Conservation (phyloP, 1,140 invertebrate species). For the Pachypeltis micranthus region DNA sequence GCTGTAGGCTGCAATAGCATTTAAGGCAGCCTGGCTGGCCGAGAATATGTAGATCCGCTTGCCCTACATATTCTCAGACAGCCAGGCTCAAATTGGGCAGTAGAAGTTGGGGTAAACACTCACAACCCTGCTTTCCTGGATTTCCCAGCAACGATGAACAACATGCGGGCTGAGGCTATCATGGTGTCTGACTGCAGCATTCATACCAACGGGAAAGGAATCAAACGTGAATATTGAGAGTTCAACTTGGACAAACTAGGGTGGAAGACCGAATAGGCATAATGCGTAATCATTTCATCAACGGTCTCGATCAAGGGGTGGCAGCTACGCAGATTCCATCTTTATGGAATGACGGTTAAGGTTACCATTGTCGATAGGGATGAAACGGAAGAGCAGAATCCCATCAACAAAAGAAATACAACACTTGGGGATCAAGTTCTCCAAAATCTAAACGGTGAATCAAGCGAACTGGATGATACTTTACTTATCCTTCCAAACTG, state of each 20-base stretch:
- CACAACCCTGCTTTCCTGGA: slow-evolving; percentile 80
- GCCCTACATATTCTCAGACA: slow-evolving; percentile 42
- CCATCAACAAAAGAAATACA: slow-evolving; percentile 55
- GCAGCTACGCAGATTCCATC: slow-evolving; percentile 72
- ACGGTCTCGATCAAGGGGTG: slow-evolving; percentile 82
- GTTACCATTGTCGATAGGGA: slow-evolving; percentile 72
- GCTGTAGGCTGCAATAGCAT: too few species aligned
- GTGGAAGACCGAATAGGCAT: slow-evolving; percentile 83
- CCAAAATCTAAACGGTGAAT: slow-evolving; percentile 37
- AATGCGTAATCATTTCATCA: slow-evolving; percentile 85
- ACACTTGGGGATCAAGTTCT: slow-evolving; percentile 36
- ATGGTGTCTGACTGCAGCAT: slow-evolving; percentile 97
- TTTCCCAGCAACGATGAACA: slow-evolving; percentile 95
- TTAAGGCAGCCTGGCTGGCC: slow-evolving; percentile 76
- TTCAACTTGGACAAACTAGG: slow-evolving; percentile 87
- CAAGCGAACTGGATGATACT: slow-evolving; percentile 44
- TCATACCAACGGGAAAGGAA: slow-evolving; percentile 85
- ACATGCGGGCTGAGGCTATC: slow-evolving; percentile 79
- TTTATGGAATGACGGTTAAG: slow-evolving; percentile 95
- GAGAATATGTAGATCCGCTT: too few species aligned
- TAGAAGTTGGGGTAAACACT: slow-evolving; percentile 87
- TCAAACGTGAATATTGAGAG: slow-evolving; percentile 81
- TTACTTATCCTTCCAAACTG: slow-evolving; percentile 80
- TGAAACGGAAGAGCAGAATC: slow-evolving; percentile 63
- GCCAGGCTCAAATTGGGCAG: slow-evolving; percentile 85